These are phyloP conservation scores for Carassius auratus DNA, from an alignment of 2,113 vertebrate genomes.

Conservation along the genomic window DNA sequence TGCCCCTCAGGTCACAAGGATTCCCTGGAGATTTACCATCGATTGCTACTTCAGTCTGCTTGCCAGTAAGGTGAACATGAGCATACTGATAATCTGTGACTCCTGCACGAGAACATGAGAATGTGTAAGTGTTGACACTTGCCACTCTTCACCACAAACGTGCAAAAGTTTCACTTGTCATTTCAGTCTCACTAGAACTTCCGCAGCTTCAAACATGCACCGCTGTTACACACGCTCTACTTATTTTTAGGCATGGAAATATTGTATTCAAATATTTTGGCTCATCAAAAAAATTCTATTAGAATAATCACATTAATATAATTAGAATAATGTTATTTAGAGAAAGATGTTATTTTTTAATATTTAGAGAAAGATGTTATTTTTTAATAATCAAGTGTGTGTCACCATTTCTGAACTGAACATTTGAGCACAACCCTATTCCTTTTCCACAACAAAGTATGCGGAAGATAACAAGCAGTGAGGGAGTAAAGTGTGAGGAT, in stretches of 20 bases:
- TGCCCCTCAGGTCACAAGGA: slow-evolving; percentile 39
- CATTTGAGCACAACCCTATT: not conserved
- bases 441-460: not conserved
- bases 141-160: not conserved
- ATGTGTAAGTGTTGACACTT: not conserved
- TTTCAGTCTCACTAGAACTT: not conserved
- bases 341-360: too few relatives aligned
- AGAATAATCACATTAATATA: too few relatives aligned
- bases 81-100: not conserved
- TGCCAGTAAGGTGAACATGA: not conserved
- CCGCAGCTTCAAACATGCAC: not conserved
- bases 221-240: not conserved
- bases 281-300: too few relatives aligned
- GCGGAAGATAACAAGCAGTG: not conserved
- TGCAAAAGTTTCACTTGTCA: not conserved
- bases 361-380: too few relatives aligned
- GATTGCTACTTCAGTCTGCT: slow-evolving; percentile 33
- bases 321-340: too few relatives aligned
- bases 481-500: not conserved
- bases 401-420: too few relatives aligned
- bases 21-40: slow-evolving; percentile 13
- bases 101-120: not conserved
- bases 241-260: too few relatives aligned
- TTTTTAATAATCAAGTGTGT: too few relatives aligned
- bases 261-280: too few relatives aligned